Conservation (phyloP, 2,797 vertebrate species). For the Nyctibius grandis region DNA sequence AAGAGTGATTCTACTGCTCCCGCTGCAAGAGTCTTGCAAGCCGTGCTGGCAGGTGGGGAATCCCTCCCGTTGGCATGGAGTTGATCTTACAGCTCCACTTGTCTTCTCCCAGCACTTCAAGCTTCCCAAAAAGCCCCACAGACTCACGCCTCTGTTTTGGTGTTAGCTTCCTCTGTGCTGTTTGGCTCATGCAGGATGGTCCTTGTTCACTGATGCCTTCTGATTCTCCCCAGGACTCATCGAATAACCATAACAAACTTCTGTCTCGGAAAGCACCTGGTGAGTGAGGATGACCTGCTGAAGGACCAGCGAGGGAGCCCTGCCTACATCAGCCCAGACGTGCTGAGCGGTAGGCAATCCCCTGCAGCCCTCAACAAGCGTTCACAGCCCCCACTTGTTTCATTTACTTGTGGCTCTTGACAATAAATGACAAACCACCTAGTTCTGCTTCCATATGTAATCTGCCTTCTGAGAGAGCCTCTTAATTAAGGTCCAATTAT, state of each 20-base stretch:
- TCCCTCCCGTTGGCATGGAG: background rate
- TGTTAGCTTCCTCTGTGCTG: background rate
- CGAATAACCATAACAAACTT: constrained; percentile 99
- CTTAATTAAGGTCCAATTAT: background rate
- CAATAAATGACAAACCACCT: background rate
- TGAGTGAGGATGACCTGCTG: constrained; percentile 96
- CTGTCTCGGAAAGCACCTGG: constrained; percentile 97
- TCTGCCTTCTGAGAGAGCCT: background rate
- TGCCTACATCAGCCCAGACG: constrained; percentile 97
- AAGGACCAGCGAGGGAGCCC: constrained; percentile 99
- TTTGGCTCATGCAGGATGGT: accelerated
- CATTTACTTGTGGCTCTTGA: background rate
- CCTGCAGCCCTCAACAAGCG: background rate
- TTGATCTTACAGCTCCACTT: background rate
- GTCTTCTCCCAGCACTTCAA: background rate
- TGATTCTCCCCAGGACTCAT: constrained; percentile 82
- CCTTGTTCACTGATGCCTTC: background rate
- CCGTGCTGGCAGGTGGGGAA: background rate
- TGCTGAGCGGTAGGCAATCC: constrained; percentile 88
- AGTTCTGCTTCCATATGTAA: background rate
- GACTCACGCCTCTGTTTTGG: background rate
- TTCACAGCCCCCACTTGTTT: background rate
- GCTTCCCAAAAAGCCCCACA: background rate
- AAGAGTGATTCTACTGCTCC: background rate
- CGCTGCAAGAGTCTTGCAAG: background rate